These are phyloP conservation scores for Parasteatoda tepidariorum DNA, from an alignment of 1,140 invertebrate species.

Conservation along the genomic window DNA sequence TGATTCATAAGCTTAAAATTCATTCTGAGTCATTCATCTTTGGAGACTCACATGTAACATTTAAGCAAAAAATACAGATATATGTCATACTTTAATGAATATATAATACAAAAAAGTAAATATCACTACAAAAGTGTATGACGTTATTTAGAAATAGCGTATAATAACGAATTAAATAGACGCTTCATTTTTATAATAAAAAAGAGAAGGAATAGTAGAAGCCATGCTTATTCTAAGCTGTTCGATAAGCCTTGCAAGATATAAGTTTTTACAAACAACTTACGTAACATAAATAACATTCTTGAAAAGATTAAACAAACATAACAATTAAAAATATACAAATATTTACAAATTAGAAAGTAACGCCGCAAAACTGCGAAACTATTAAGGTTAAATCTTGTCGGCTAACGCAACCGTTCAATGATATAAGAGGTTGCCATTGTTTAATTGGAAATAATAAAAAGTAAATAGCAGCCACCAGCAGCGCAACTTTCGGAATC, in stretches of 20 bases:
- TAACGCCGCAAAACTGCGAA: not conserved
- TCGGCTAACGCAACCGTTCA: not conserved
- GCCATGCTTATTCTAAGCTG: not conserved
- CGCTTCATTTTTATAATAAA: not conserved
- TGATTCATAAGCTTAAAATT: no score
- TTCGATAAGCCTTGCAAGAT: not conserved
- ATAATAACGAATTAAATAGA: no score
- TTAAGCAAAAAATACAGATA: no score
- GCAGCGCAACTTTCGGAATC: no score
- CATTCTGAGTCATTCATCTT: no score
- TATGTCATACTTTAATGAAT: no score
- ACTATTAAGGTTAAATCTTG: not conserved
- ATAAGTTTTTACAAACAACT: not conserved
- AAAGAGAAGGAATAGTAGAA: not conserved
- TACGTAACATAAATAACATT: not conserved
- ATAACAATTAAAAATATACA: not conserved
- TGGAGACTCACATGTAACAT: no score
- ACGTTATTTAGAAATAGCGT: no score
- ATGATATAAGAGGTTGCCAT: not conserved
- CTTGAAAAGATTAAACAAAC: not conserved
- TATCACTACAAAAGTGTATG: no score
- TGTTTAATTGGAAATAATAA: no score
- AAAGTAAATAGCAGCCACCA: no score
- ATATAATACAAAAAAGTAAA: no score
- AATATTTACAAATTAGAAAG: not conserved